phyloP scores from a whole-genome alignment of 2,113 vertebrate species.

The Felis chaus region DNA sequence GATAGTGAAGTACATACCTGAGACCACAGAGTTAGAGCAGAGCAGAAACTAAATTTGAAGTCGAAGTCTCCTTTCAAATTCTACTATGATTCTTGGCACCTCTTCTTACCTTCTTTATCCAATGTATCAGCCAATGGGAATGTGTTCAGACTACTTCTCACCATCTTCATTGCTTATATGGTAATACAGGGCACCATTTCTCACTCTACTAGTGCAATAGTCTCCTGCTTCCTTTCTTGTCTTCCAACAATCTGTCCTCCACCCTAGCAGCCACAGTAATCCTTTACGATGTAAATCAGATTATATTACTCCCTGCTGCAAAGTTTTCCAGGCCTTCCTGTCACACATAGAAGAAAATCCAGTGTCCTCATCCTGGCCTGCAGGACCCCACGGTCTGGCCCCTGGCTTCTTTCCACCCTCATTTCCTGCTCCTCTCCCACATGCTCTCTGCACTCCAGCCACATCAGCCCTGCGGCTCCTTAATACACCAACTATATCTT shows the following conservation, averaged over 20 bases:
- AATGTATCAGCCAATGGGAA: neutral
- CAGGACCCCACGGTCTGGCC: neutral
- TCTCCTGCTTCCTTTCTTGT: constrained; percentile 4
- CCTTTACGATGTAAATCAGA: neutral
- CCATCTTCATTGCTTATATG: neutral
- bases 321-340: neutral
- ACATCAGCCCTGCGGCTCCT: neutral
- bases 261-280: neutral
- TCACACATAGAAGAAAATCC: neutral
- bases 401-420: neutral
- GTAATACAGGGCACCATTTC: neutral
- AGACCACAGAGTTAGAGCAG: neutral
- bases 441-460: neutral
- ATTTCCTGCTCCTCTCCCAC: neutral
- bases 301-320: neutral
- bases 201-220: neutral
- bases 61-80: constrained; percentile 8
- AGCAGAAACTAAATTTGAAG: neutral
- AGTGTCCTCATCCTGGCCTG: neutral
- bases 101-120: neutral
- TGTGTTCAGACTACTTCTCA: neutral
- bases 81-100: neutral
- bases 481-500: neutral
- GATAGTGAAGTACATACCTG: neutral
- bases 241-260: neutral